These are phyloP conservation scores for Allenopithecus nigroviridis DNA, from an alignment of 2,797 vertebrate genomes.

Conservation along the genomic window DNA sequence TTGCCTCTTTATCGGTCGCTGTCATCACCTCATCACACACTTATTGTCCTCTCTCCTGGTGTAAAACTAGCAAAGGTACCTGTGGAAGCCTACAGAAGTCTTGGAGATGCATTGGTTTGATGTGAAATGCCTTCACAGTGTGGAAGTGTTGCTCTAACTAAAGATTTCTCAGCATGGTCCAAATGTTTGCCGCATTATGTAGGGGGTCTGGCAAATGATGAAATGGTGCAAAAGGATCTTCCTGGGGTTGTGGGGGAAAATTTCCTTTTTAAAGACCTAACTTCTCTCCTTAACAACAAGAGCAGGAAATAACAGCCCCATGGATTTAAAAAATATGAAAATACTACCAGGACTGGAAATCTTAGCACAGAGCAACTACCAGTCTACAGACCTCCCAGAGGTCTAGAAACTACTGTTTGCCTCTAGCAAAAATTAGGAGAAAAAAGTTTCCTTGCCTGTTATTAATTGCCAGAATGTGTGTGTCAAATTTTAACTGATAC, in stretches of 20 bases:
- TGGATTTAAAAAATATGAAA: conserved; percentile 12
- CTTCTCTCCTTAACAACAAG: not conserved
- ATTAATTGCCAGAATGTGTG: not conserved
- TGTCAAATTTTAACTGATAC: not conserved
- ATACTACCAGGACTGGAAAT: conserved; percentile 36
- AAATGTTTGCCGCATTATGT: conserved; percentile 45
- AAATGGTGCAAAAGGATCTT: conserved; percentile 51
- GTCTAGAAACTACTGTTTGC: conserved; percentile 6
- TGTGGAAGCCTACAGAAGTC: not conserved
- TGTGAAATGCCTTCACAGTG: not conserved
- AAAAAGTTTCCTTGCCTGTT: not conserved
- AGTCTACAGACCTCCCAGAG: not conserved
- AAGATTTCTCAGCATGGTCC: not conserved
- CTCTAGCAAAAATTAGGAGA: not conserved
- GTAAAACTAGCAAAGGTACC: not conserved
- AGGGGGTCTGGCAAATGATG: not conserved
- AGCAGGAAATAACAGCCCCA: conserved; percentile 26
- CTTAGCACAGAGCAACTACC: not conserved
- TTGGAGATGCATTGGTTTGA: not conserved
- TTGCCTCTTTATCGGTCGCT: not conserved
- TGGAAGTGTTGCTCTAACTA: not conserved
- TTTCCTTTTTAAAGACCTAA: conserved; percentile 13
- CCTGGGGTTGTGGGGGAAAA: not conserved
- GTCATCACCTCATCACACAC: not conserved
- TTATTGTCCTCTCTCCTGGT: not conserved